A percentile compares a stretch with the other conserved stretches of the same genome.
Evolutionary conservation across 2,888 invertebrate species (phyloP).

Genomic region (Leptinotarsa tumamoca): DNA sequence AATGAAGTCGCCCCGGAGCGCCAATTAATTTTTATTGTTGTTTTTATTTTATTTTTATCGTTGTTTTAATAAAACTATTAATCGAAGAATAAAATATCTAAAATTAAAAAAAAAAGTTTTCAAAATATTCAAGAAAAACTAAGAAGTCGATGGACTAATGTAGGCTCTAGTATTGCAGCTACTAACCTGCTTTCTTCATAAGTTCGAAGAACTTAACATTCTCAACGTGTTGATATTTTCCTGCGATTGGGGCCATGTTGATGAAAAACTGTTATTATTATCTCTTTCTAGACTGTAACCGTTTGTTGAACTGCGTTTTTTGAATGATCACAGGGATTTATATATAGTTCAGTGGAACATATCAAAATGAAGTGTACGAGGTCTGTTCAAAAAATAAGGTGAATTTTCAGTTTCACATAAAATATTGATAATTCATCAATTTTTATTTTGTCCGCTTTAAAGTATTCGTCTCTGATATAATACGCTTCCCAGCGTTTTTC

Average conservation of each 20-base stretch:
- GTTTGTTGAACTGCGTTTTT: not conserved
- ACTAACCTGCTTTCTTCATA: slow-evolving; percentile 49
- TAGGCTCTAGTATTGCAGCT: not conserved
- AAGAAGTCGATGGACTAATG: not conserved
- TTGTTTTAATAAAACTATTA: no score
- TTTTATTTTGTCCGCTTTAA: no score
- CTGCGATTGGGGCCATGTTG: not conserved
- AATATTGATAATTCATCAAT: no score
- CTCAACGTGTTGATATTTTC: slow-evolving; percentile 47
- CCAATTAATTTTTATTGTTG: no score
- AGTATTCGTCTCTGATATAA: no score
- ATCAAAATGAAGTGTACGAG: not conserved
- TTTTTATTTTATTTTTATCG: no score
- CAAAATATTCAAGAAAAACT: not conserved
- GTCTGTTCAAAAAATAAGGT: no score
- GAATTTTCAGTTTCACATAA: no score
- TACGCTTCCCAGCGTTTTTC: no score
- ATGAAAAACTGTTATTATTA: no score
- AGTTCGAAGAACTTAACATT: slow-evolving; percentile 53
- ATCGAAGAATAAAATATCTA: no score
- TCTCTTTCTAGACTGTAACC: not conserved
- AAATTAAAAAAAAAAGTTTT: not conserved
- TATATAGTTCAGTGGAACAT: not conserved
- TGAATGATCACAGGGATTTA: not conserved
- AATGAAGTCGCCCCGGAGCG: no score